Evolutionary conservation across 2,797 vertebrate species (phyloP).

Genomic region (Dromococcyx pavoninus): DNA sequence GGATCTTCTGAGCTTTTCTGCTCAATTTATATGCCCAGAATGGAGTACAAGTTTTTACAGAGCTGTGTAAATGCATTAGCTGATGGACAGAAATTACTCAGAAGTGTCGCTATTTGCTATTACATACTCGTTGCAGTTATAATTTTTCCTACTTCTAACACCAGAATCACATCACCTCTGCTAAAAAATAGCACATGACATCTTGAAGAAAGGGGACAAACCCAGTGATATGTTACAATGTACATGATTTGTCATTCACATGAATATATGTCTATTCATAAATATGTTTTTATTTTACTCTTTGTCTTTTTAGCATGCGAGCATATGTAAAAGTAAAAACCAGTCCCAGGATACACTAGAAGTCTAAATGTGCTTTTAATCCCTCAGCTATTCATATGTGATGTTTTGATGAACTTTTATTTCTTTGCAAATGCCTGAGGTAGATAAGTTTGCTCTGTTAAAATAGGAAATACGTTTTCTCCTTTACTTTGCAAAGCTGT

Average conservation of each 20-base stretch:
- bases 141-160: not conserved
- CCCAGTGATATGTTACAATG: not conserved
- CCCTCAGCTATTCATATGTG: not conserved
- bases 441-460: not conserved
- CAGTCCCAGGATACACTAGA: accelerated
- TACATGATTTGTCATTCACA: too few species aligned
- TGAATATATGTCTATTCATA: not conserved
- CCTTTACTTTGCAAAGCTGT: not conserved
- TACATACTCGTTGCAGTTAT: not conserved
- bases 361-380: not conserved
- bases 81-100: not conserved
- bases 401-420: not conserved
- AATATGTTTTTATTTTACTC: not conserved
- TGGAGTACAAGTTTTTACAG: not conserved
- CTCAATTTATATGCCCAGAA: not conserved
- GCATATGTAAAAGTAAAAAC: not conserved
- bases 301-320: not conserved
- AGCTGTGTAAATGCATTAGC: not conserved
- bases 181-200: not conserved
- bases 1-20: not conserved
- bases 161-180: not conserved
- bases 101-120: not conserved
- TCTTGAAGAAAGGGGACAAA: not conserved
- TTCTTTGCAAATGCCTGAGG: not conserved
- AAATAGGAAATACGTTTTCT: not conserved